Conservation (phyloP, 2,797 vertebrate genomes). For the Trachurus trachurus region DNA sequence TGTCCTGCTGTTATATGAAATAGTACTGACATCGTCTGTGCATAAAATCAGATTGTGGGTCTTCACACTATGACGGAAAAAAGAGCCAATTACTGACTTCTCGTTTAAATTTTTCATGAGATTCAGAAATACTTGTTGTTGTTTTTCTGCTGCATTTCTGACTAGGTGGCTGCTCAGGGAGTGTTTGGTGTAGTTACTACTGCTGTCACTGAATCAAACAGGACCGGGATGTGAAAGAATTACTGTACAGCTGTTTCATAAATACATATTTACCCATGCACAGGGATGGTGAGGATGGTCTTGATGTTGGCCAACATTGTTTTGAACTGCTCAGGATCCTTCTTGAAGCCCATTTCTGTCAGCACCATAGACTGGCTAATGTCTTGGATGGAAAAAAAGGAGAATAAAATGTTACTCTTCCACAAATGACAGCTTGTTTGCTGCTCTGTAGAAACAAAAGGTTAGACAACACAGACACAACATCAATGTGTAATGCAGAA, state of each 20-base stretch:
- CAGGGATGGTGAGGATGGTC: constrained; percentile 91
- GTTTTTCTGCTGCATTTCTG: neutral
- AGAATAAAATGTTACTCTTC: neutral
- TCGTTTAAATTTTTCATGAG: neutral
- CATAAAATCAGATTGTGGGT: neutral
- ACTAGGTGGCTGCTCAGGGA: neutral
- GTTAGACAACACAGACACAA: neutral
- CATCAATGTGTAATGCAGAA: neutral
- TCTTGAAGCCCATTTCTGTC: constrained; percentile 93
- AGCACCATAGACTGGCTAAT: constrained; percentile 92
- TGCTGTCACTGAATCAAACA: neutral
- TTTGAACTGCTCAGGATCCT: constrained; percentile 88
- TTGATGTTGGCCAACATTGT: constrained; percentile 91
- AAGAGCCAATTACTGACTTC: neutral
- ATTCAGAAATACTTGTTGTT: neutral
- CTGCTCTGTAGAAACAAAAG: neutral
- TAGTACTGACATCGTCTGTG: neutral
- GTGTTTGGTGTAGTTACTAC: neutral
- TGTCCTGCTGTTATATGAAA: neutral
- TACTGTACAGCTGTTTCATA: neutral
- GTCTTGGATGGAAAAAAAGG: constrained; percentile 82
- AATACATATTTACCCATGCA: constrained; percentile 90
- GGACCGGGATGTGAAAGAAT: neutral
- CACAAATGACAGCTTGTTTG: neutral
- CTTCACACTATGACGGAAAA: neutral